A percentile compares a stretch with the other conserved stretches of the same genome.
These are phyloP conservation scores for Tricholauxania praeusta DNA, from an alignment of 2,888 invertebrate genomes.

Conservation along the genomic window DNA sequence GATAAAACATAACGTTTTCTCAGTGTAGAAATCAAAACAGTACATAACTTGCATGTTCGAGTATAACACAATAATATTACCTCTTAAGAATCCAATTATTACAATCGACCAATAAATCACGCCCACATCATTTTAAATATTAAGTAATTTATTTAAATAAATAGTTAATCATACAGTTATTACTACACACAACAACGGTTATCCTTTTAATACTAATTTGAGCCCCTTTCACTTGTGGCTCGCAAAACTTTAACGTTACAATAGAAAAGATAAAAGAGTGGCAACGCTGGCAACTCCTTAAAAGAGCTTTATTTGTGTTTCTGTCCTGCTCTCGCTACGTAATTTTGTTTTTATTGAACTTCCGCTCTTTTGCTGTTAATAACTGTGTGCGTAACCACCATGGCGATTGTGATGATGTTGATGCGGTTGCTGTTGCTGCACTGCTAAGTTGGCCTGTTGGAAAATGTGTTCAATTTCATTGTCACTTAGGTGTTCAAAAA, in stretches of 20 bases:
- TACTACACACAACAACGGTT: too few species aligned
- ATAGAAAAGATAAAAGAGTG: background rate
- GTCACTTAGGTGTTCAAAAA: slow-evolving; percentile 60
- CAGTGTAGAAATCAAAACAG: too few species aligned
- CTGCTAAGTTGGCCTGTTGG: slow-evolving; percentile 58
- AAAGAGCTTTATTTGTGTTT: background rate
- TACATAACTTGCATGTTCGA: too few species aligned
- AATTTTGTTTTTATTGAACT: background rate
- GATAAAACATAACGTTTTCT: too few species aligned
- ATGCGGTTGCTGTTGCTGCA: slow-evolving; percentile 53
- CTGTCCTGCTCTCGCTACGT: background rate
- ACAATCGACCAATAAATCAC: background rate
- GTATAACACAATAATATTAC: too few species aligned
- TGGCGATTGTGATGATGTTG: slow-evolving; percentile 46
- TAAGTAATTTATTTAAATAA: too few species aligned
- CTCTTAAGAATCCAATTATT: too few species aligned
- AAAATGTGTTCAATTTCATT: slow-evolving; percentile 61
- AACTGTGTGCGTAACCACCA: slow-evolving; percentile 1
- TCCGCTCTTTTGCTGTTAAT: background rate
- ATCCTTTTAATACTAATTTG: background rate
- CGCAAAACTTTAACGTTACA: too few species aligned
- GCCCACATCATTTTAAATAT: background rate
- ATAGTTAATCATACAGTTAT: too few species aligned
- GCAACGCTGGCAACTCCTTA: background rate
- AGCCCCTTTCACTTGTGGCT: too few species aligned